Evolutionary conservation across 2,888 invertebrate genomes (phyloP).

Genomic region (Tenthredo amoena): DNA sequence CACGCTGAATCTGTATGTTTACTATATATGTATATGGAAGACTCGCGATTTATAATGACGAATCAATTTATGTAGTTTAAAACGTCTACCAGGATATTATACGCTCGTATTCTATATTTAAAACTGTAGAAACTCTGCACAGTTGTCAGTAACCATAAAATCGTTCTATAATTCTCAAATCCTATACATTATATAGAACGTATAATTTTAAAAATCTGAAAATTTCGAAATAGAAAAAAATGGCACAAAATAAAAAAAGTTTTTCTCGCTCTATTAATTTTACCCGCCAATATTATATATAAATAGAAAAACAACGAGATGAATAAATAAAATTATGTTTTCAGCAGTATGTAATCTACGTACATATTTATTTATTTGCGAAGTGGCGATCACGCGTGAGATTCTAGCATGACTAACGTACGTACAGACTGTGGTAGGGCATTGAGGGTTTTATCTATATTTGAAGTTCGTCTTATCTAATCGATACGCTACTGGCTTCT

Average conservation of each 20-base stretch:
- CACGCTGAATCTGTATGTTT: background rate
- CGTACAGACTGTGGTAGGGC: conserved; percentile 54
- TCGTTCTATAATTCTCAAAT: no score
- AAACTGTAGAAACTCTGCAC: background rate
- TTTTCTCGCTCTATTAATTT: no score
- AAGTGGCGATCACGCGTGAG: background rate
- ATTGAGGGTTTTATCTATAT: conserved; percentile 60
- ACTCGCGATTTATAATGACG: background rate
- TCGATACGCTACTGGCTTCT: conserved; percentile 59
- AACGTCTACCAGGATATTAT: background rate
- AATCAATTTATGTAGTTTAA: background rate
- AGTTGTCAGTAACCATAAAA: no score
- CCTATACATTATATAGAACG: no score
- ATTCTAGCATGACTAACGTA: background rate
- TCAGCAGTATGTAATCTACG: background rate
- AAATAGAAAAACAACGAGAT: no score
- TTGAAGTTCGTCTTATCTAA: conserved; percentile 63
- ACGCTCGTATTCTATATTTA: background rate
- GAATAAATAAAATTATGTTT: no score
- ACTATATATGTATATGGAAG: background rate
- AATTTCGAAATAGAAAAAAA: no score
- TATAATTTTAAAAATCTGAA: no score
- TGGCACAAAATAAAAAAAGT: no score
- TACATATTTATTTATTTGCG: background rate
- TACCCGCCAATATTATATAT: no score